A percentile compares a stretch with the other conserved stretches of the same genome.
These are phyloP conservation scores for Drosophila jambulina DNA, from an alignment of 1,140 invertebrate genomes.

Conservation along the genomic window DNA sequence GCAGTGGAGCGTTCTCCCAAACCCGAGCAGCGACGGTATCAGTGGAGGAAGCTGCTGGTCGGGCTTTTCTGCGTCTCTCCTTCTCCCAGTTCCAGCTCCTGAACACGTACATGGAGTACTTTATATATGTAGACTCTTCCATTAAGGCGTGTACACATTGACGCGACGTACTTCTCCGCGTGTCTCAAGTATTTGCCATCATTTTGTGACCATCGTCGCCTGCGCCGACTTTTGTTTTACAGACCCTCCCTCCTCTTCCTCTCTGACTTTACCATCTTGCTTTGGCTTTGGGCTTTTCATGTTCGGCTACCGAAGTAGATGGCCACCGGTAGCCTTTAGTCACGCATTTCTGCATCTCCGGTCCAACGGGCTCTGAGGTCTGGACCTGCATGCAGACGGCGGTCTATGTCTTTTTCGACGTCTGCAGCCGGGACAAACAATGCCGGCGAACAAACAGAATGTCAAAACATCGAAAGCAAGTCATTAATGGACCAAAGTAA, in stretches of 20 bases:
- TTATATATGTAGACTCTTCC: constrained; percentile 68
- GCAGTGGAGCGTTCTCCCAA: constrained; percentile 67
- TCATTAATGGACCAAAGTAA: constrained; percentile 75
- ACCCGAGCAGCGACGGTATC: constrained; percentile 59
- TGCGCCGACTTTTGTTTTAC: constrained; percentile 71
- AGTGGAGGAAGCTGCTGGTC: constrained; percentile 36
- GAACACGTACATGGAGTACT: constrained; percentile 8
- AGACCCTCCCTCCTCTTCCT: constrained; percentile 44
- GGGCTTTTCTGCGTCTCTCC: constrained; percentile 44
- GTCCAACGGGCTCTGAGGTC: constrained; percentile 17
- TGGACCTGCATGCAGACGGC: constrained; percentile 26
- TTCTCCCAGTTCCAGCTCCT: constrained; percentile 26
- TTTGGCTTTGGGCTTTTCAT: constrained; percentile 59
- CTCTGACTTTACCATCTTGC: constrained; percentile 71
- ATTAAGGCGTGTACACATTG: constrained; percentile 82
- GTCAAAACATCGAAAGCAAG: constrained; percentile 79
- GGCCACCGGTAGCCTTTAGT: constrained; percentile 82
- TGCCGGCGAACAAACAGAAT: constrained; percentile 64
- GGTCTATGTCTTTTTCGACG: constrained; percentile 44
- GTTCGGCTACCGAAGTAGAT: constrained; percentile 82
- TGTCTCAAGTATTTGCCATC: constrained; percentile 78
- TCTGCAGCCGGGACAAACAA: constrained; percentile 63
- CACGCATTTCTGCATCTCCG: constrained; percentile 78
- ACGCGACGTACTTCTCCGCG: constrained; percentile 62
- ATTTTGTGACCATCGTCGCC: constrained; percentile 68